Conservation (phyloP, 2,113 vertebrate species). For the Aramus guarauna region DNA sequence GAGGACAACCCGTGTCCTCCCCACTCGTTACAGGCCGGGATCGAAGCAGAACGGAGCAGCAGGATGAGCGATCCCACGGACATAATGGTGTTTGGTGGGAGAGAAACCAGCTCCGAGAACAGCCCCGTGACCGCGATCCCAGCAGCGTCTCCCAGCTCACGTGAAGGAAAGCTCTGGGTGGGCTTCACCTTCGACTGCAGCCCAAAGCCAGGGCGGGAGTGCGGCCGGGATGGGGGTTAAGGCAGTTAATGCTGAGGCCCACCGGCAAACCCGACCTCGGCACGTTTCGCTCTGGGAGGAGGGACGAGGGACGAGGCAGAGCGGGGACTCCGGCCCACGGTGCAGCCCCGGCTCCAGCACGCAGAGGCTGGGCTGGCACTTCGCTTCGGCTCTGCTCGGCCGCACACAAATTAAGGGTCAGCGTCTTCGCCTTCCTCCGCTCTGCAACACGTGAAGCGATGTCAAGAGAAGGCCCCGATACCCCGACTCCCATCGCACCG, state of each 20-base stretch:
- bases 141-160: fast-evolving
- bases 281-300: fast-evolving
- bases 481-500: fast-evolving
- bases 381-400: not conserved
- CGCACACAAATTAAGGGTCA: fast-evolving
- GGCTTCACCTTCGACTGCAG: not conserved
- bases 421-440: not conserved
- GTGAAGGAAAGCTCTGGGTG: fast-evolving
- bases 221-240: not conserved
- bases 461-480: fast-evolving
- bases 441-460: fast-evolving
- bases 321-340: fast-evolving
- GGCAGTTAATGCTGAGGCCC: not conserved
- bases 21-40: not conserved
- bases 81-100: fast-evolving
- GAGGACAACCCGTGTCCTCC: not conserved
- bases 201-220: fast-evolving
- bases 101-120: not conserved
- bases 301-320: not conserved
- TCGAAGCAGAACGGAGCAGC: not conserved
- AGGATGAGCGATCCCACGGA: fast-evolving
- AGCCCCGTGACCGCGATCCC: fast-evolving
- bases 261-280: fast-evolving
- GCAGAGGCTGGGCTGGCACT: not conserved
- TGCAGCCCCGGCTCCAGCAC: not conserved